Evolutionary conservation across 2,113 vertebrate species (phyloP), one percentile per base, ranked within the genome.

Genomic region (Epinephelus fuscoguttatus): DNA sequence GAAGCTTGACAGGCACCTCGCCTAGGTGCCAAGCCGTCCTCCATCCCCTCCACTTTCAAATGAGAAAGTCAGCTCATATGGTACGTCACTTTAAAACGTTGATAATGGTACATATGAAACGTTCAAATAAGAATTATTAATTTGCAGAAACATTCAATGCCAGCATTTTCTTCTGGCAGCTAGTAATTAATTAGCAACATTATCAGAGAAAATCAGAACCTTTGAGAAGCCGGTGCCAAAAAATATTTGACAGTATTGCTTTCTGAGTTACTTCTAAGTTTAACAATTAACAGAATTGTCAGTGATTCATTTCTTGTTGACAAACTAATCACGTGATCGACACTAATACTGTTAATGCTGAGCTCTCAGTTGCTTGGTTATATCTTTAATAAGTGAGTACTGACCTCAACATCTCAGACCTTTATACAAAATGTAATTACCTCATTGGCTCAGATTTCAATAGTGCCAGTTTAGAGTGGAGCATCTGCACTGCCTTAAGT

Each of bases 401-500:
- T 75, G 3, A 63, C 9, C 0, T 10, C n/a, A 30, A 37, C 1
- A 0, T 37, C 4, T 59, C 45, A 67, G 49, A 25, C 23, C 3
- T 42, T 49, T 55, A 62, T 47, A 77, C 17, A 52, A 53, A 19
- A 47, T 61, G 4, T 27, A 59, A 23, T 42, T 37, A 42, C 0
- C 14, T 27, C 1, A 14, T 15, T n/a, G 37, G 1, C 10, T 14
- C 49, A 53, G 66, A 76, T 63, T 47, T 73, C 52, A 49, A 5
- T 40, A 4, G 23, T 25, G 27, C 4, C 5, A 19, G 17, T 40
- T 73, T 33, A 75, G 67, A 63, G 19, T 30, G 27, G 56, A 81
- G 27, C 75, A 63, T 63, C 33, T 80, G 77, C 63, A 56, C 49
- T 4, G 49, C 25, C 56, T 85, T 55, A 63, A 70, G 55, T 66